Conservation (phyloP, 2,113 vertebrate genomes). For the Anser brachyrhynchus region DNA sequence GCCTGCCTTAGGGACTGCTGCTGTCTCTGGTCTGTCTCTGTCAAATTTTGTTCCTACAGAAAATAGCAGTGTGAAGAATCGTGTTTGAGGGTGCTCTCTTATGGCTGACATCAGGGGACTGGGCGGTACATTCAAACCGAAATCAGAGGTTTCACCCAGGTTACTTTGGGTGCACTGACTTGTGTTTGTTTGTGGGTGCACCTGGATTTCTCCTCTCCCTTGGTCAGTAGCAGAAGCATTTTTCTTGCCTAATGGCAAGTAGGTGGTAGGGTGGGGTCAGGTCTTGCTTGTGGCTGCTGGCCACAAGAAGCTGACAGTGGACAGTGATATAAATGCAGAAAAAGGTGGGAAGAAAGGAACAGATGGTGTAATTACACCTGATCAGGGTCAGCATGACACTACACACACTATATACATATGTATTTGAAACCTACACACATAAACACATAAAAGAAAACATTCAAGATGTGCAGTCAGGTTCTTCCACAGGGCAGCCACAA, state of each 20-base stretch:
- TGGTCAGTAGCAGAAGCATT: neutral
- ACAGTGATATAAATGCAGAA: neutral
- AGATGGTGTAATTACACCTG: neutral
- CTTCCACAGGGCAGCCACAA: neutral
- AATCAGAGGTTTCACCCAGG: neutral
- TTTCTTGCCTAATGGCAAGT: neutral
- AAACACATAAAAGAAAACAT: neutral
- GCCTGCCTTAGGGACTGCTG: neutral
- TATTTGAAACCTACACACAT: neutral
- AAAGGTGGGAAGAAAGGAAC: neutral
- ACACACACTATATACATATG: neutral
- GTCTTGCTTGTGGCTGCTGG: neutral
- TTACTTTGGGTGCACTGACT: neutral
- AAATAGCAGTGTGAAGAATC: neutral
- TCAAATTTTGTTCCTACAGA: conserved; percentile 1
- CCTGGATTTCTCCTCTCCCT: neutral
- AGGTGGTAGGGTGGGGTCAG: neutral
- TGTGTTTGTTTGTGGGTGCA: neutral
- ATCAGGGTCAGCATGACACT: neutral
- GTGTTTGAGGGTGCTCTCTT: neutral
- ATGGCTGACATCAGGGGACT: fast-evolving
- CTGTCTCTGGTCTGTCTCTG: neutral
- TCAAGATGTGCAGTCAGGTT: neutral
- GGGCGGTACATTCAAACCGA: neutral
- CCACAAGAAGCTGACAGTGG: neutral